Base-by-base conservation (phyloP, 2,888 invertebrate species). In the Cephus nigrinus region DNA sequence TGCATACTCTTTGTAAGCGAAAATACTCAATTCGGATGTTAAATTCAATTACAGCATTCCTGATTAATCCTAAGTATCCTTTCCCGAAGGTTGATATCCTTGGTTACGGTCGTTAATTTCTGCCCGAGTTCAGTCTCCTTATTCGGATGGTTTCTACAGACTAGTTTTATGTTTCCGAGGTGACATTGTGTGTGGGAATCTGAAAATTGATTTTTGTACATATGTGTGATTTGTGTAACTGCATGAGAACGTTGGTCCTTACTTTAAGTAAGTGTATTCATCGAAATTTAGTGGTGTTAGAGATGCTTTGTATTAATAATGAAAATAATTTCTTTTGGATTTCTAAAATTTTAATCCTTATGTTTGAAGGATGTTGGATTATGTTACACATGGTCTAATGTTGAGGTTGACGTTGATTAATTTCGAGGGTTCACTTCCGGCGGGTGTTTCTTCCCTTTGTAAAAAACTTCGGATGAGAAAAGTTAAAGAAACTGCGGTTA, bases 21-120 rank as follows among this genome's bases (percentile, higher is more conserved):
- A 90, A 91, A 91, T 88, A 87, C 88, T 89, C 88, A 88, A 90
- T 91, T 90, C 88, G 86, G 86, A 89, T 86, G 87, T 90, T 89
- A 89, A 91, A 90, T 90, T 89, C 86, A 89, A 90, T 91, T 90
- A 90, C 88, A 87, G 83, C 82, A 86, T 84, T 85, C 85, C 86
- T 90, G 91, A 91, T 91, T 90, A 90, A 90, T 90, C 87, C 85
- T 87, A 86, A 88, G 89, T 89, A 90, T 89, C 86, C 79, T 84
- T 85, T 81, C 75, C 80, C 80, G 79, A 84, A 85, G 85, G 81
- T 55, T 55, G 23, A 55, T 55, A 55, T 55, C 15, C 23, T 55
- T 23, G 23, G 23, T 4, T 55, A 55, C 40, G 40, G 5, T 55
- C 40, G 23, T 15, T 55, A 5, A 55, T 55, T 55, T 55, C 40